phyloP scores from a whole-genome alignment of 2,888 invertebrate species.

The Halictus ligatus region DNA sequence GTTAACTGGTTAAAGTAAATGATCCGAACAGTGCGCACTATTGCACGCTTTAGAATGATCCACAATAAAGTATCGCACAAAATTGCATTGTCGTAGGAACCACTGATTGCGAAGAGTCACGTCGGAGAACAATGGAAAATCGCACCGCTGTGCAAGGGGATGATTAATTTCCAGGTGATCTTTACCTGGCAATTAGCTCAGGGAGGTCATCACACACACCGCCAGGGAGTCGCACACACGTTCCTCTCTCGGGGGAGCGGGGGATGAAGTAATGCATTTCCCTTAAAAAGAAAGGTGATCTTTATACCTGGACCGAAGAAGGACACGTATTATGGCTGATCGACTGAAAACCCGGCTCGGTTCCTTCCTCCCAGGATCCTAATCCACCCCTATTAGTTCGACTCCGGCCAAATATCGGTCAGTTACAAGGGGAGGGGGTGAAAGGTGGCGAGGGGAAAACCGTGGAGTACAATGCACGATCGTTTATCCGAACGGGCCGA shows the following conservation, averaged over 20 bases:
- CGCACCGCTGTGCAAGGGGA: not conserved
- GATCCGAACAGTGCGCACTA: no score
- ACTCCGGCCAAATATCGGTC: constrained; percentile 71
- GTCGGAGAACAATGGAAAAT: no score
- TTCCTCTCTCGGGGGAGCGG: no score
- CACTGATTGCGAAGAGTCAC: no score
- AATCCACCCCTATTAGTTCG: constrained; percentile 68
- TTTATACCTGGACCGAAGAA: not conserved
- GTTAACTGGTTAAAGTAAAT: no score
- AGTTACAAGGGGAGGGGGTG: constrained; percentile 44
- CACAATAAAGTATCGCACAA: no score
- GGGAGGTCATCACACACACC: no score
- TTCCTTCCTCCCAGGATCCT: constrained; percentile 55
- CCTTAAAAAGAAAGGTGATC: not conserved
- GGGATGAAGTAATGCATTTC: no score
- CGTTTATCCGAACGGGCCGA: constrained; percentile 63
- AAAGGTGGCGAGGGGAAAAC: constrained; percentile 3
- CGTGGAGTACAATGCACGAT: constrained; percentile 55
- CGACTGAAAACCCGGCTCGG: not conserved
- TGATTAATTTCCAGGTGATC: not conserved
- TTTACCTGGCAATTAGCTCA: not conserved
- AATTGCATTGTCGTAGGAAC: no score
- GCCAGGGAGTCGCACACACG: no score
- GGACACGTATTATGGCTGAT: not conserved
- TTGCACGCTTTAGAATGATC: no score